Base-by-base conservation (phyloP, 2,113 vertebrate species). In the Actenoides lindsayi region DNA sequence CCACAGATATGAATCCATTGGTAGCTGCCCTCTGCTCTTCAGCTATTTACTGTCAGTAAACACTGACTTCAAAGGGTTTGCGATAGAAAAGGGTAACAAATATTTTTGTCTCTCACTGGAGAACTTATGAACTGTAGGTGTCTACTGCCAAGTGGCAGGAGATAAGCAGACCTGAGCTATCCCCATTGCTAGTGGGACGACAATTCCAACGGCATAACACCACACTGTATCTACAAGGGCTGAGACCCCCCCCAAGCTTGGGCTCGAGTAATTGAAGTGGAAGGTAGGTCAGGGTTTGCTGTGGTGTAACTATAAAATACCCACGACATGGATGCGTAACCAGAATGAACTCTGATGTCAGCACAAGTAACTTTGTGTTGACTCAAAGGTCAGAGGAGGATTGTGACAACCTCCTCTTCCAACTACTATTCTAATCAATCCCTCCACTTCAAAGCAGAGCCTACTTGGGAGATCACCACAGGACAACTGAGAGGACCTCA, bases 251-350 rank as follows among this genome's bases (percentile, higher is more conserved):
- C 35, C 18, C 13, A 56, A 6, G 37, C 4, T 28, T 33, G 48
- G 20, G 12, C 35, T 63, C 28, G 20, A 53, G 33, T 4, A 30
- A 25, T 18, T 69, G 35, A 44, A 35, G 14, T 4, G 9, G 33
- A 63, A 74, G 51, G 30, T 10, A 51, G 54, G 24, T n/a, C 25
- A 44, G 41, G 41, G 10, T 35, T 83, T 19, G 19, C 24, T 17
- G 10, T 5, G 28, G 30, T 0, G 0, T 13, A 48, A 41, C 70
- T 28, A 16, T 35, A 63, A 85, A 63, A 48, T 21, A 39, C 4
- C 10, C 35, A 6, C 3, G 3, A 21, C 5, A 39, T 5, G 25
- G 51, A 13, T 16, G 33, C 1, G 0, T 20, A 21, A 13, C 23
- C 35, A 42, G 50, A 83, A 19, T 21, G 41, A 46, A 27, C 13